Percentiles rank a stretch among this genome's conserved stretches.
phyloP scores from a whole-genome alignment of 2,888 invertebrate genomes.

The Lasioglossum morio region DNA sequence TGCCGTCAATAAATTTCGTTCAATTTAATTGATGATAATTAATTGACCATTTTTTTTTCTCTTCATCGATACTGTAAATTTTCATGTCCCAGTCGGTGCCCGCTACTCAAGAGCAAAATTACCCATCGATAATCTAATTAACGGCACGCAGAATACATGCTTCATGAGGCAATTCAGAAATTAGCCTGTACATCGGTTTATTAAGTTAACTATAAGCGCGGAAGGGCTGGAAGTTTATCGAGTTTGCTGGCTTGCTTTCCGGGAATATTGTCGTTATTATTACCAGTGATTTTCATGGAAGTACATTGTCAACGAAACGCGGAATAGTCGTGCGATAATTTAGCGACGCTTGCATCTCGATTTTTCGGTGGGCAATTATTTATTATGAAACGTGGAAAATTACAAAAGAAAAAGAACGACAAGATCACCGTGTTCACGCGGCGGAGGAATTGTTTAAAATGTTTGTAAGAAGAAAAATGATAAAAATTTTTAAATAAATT shows the following conservation, averaged over 20 bases:
- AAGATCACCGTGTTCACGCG: neutral
- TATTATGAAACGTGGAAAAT: too few relatives aligned
- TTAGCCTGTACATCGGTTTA: neutral
- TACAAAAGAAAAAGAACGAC: too few relatives aligned
- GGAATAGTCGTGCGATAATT: neutral
- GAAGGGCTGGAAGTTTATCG: constrained; percentile 1
- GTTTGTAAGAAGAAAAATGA: too few relatives aligned
- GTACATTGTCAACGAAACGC: neutral
- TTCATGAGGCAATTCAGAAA: neutral
- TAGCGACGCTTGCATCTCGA: neutral
- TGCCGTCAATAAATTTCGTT: neutral
- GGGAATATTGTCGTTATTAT: neutral
- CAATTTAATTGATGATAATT: neutral
- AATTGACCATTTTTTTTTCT: neutral
- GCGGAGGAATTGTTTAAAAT: neutral
- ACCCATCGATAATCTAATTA: constrained; percentile 7
- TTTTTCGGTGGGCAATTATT: neutral
- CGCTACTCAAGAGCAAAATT: neutral
- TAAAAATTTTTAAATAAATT: too few relatives aligned
- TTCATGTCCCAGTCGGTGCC: neutral
- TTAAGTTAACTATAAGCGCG: constrained; percentile 10
- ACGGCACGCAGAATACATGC: neutral
- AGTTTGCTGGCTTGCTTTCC: neutral
- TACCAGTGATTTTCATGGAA: neutral
- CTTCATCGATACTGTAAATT: neutral